A percentile compares a stretch with the other conserved stretches of the same genome.
These are phyloP conservation scores for Pollenia labialis DNA, from an alignment of 2,888 invertebrate species.

Conservation along the genomic window DNA sequence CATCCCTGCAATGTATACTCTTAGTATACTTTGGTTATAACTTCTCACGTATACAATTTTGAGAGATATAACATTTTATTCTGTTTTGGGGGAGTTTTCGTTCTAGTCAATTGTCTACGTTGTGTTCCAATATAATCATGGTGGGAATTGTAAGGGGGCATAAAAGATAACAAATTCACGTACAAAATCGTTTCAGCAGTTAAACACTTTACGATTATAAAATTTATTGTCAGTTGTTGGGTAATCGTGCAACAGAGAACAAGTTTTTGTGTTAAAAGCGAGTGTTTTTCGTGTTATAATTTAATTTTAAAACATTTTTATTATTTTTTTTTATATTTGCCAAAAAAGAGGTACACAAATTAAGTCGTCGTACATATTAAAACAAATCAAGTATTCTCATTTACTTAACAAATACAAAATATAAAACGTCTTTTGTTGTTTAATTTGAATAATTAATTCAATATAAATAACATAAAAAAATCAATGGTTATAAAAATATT, in stretches of 20 bases:
- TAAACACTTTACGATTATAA: constrained; percentile 24
- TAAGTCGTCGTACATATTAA: no score
- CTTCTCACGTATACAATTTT: no score
- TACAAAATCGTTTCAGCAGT: constrained; percentile 30
- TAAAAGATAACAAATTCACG: not conserved
- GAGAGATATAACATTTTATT: no score
- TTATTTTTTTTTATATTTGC: not conserved
- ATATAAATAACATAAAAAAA: constrained; percentile 42
- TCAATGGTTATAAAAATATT: constrained; percentile 46
- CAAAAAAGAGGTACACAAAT: not conserved
- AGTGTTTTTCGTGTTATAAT: constrained; percentile 48
- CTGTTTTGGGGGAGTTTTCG: no score
- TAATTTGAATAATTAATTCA: not conserved
- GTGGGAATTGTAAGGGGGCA: not conserved
- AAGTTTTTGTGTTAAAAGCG: constrained; percentile 9
- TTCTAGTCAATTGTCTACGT: no score
- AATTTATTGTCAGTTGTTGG: constrained; percentile 55
- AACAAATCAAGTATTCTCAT: no score
- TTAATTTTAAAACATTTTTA: constrained; percentile 44
- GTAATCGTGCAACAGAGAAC: constrained; percentile 47
- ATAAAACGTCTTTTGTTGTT: not conserved
- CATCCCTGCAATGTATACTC: no score
- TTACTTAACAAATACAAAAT: no score
- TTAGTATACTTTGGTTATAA: no score
- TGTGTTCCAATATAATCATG: not conserved